Percentiles rank a stretch among this genome's conserved stretches.
Conservation (phyloP, 92 coral and sea anemone genomes). For the Zoanthus sansibaricus region DNA sequence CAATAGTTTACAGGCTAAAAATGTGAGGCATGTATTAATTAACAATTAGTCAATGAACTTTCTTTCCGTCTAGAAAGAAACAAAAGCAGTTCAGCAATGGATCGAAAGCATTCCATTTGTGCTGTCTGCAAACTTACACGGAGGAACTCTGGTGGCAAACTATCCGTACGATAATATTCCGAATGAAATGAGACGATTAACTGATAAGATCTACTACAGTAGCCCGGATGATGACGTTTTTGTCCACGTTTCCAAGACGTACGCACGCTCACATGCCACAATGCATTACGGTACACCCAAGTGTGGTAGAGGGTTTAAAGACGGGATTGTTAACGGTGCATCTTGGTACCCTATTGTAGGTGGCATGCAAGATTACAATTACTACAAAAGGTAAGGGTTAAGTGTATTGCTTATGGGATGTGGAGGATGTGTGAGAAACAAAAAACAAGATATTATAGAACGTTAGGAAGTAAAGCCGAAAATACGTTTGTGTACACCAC, state of each 20-base stretch:
- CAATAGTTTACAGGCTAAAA: no score
- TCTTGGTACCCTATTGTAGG: conserved; percentile 97
- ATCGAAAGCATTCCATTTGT: conserved; percentile 86
- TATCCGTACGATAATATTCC: conserved; percentile 95
- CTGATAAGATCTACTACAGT: conserved; percentile 77
- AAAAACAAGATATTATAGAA: no score
- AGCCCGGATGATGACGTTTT: conserved; percentile 98
- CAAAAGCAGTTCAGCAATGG: conserved; percentile 90
- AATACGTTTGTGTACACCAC: no score
- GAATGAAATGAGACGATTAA: conserved; percentile 66
- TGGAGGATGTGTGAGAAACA: not conserved
- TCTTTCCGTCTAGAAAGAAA: conserved; percentile 76
- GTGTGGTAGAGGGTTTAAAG: conserved; percentile 73
- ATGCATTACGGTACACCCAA: conserved; percentile 84
- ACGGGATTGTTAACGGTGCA: conserved; percentile 97
- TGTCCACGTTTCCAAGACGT: conserved; percentile 78
- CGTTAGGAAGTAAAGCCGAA: no score
- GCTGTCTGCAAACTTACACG: conserved; percentile 92
- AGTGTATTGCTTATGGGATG: not conserved
- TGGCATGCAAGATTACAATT: conserved; percentile 99
- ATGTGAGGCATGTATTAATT: not conserved
- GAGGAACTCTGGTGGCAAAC: conserved; percentile 94
- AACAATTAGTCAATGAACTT: not conserved
- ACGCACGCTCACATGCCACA: conserved; percentile 86
- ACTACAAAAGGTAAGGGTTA: conserved; percentile 79